Conservation (phyloP, 2,888 invertebrate genomes). For the Lasioglossum vierecki region DNA sequence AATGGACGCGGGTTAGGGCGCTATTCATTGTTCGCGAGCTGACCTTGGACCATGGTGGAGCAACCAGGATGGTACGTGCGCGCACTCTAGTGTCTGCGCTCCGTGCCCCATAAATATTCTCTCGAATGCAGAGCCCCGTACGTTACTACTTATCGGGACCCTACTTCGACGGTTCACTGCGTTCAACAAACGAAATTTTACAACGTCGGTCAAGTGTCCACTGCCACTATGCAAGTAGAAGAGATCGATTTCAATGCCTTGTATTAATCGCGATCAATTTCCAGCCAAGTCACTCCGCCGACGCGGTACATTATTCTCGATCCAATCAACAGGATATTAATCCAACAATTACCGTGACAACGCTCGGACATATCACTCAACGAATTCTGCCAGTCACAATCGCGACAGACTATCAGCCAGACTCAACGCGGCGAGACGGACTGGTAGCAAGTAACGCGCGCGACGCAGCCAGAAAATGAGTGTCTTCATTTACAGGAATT, state of each 20-base stretch:
- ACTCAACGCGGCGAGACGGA: not conserved
- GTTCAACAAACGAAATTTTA: slow-evolving; percentile 50
- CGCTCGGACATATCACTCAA: not conserved
- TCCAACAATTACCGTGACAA: not conserved
- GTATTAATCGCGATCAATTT: not conserved
- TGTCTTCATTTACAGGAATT: slow-evolving; percentile 22
- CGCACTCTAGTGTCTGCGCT: slow-evolving; percentile 27
- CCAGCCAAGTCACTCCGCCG: not conserved
- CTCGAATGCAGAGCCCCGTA: slow-evolving; percentile 21
- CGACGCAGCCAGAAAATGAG: not conserved
- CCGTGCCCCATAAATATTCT: slow-evolving; percentile 67
- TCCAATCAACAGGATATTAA: not conserved
- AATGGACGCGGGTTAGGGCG: slow-evolving; percentile 27
- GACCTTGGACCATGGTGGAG: slow-evolving; percentile 45
- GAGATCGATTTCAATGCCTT: too few relatives aligned
- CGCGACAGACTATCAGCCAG: not conserved
- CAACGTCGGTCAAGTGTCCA: not conserved
- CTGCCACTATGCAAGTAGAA: too few relatives aligned
- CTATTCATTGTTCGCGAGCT: slow-evolving; percentile 45
- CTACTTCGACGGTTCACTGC: slow-evolving; percentile 40
- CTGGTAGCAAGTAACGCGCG: not conserved
- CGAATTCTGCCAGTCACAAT: not conserved
- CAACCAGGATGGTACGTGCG: slow-evolving; percentile 28
- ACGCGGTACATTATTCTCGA: not conserved
- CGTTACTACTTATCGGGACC: slow-evolving; percentile 33